Evolutionary conservation across 2,888 invertebrate genomes (phyloP).

Genomic region (Acleris emargana): DNA sequence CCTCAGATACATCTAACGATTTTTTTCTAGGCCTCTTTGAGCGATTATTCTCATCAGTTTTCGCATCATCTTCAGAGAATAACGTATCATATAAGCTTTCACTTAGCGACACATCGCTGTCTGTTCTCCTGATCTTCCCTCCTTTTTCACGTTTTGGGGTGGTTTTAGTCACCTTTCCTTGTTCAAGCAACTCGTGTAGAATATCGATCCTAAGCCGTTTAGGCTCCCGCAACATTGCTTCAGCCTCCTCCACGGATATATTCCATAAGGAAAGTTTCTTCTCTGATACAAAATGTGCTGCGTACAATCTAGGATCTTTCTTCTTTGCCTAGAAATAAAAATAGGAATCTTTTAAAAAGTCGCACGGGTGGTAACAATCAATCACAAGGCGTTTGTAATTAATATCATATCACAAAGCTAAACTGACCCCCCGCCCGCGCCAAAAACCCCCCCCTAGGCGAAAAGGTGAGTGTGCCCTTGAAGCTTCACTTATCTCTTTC

Average conservation of each 20-base stretch:
- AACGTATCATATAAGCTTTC: slow-evolving; percentile 76
- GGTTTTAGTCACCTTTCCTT: slow-evolving; percentile 51
- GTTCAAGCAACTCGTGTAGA: slow-evolving; percentile 69
- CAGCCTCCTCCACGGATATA: slow-evolving; percentile 90
- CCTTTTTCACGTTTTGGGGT: slow-evolving; percentile 57
- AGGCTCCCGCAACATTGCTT: slow-evolving; percentile 82
- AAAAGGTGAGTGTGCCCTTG: neutral
- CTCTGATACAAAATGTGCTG: slow-evolving; percentile 81
- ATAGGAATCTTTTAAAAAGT: no score
- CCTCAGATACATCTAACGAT: slow-evolving; percentile 73
- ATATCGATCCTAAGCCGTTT: slow-evolving; percentile 83
- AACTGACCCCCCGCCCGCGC: no score
- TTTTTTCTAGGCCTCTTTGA: slow-evolving; percentile 60
- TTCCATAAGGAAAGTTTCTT: slow-evolving; percentile 86
- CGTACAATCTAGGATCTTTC: slow-evolving; percentile 78
- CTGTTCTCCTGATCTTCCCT: slow-evolving; percentile 65
- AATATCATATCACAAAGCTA: no score
- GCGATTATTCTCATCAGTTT: slow-evolving; percentile 58
- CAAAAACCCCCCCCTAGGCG: no score
- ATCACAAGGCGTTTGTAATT: no score
- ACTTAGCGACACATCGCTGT: slow-evolving; percentile 75
- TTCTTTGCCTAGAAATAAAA: slow-evolving; percentile 70
- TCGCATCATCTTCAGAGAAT: slow-evolving; percentile 71
- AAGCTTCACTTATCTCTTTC: neutral
- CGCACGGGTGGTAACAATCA: no score